Conservation (phyloP, 2,888 invertebrate genomes). For the Schizotus pectinicornis region DNA sequence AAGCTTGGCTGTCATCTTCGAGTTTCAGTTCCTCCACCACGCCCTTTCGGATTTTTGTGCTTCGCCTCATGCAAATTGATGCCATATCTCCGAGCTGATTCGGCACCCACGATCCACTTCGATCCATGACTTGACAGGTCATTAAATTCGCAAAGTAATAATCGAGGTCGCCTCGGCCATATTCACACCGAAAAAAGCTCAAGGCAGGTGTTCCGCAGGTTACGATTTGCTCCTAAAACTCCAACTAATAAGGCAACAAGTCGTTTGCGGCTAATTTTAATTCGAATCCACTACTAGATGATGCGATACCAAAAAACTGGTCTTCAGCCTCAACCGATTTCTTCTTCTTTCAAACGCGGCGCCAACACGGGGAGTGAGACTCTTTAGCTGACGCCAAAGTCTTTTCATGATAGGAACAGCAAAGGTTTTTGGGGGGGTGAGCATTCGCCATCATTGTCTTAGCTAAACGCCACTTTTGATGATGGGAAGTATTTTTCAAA, state of each 20-base stretch:
- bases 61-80: not conserved
- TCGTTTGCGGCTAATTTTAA: no score
- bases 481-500: no score
- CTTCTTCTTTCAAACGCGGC: no score
- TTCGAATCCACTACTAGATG: not conserved
- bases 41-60: not conserved
- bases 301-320: not conserved
- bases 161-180: conserved; percentile 17
- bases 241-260: no score
- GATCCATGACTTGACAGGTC: conserved; percentile 20
- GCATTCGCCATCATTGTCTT: no score
- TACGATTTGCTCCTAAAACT: not conserved
- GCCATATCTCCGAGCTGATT: conserved; percentile 22
- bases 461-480: no score
- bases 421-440: no score
- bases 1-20: no score
- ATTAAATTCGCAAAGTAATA: conserved; percentile 25
- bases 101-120: conserved; percentile 22
- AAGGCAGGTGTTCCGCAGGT: conserved; percentile 9
- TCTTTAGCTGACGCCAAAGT: no score
- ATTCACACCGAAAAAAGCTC: not conserved
- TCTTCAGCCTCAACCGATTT: not conserved
- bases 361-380: no score
- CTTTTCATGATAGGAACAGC: no score
- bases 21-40: no score